Base-by-base conservation (phyloP, 1,140 invertebrate species). In the Sitodiplosis mosellana region DNA sequence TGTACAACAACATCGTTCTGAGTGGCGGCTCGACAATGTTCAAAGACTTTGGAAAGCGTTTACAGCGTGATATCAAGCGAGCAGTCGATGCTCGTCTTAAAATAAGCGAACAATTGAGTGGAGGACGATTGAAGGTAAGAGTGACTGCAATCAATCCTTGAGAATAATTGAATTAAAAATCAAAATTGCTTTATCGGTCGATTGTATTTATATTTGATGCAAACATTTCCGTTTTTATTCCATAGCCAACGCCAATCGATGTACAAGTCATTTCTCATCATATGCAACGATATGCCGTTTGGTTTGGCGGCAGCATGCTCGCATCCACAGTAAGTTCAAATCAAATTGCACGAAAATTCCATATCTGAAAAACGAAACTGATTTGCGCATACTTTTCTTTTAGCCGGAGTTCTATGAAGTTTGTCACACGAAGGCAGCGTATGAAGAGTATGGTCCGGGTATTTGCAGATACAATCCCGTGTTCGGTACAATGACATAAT, bases 21-120 rank as follows among this genome's bases (percentile, higher is more conserved):
- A 99, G 94, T 46, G 96, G 96, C 47, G 96, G 96, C 1, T 99
- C 94, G 14, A 99, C 96, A 0, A 99, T 99, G 95, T 99, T 99
- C 61, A 83, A 89, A 67, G 94, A 98, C 68, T 99, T 99, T 71
- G 92, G 90, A 22, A 70, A 22, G 33, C 75, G 93, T 58, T 70
- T 99, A 53, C 93, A 98, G 63, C 73, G 94, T 54, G 95, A 99
- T 63, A 87, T 99, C 18, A 98, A 99, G 64, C 73, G 88, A 56
- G 81, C 87, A 45, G 93, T 98, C 10, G 94, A 99, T 72, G 81
- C 81, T 20, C 75, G 96, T 58, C 69, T 99, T 33, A 85, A 88
- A 59, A 69, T 88, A 27, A 97, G 91, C 58, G 92, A 94, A 68
- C 82, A 83, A 59, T 71, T 98, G 40, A 95, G 90, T 55, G 88